phyloP scores from a whole-genome alignment of 2,113 vertebrate genomes.

The Laterallus jamaicensis region DNA sequence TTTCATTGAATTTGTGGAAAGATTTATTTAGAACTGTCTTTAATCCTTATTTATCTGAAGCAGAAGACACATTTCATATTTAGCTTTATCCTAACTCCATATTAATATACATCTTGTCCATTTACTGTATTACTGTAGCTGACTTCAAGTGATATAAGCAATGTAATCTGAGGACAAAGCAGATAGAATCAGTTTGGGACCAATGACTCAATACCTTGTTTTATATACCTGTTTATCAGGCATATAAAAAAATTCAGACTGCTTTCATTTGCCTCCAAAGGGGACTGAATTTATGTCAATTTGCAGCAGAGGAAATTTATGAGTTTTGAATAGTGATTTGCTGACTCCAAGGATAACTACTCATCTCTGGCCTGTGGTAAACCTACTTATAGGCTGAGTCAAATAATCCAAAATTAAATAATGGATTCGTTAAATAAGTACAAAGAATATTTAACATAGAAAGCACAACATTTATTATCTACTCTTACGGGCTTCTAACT shows the following conservation, averaged over 20 bases:
- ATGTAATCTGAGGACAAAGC: background rate
- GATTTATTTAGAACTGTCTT: background rate
- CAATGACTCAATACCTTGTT: background rate
- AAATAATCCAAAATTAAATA: background rate
- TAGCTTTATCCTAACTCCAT: background rate
- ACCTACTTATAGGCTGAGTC: background rate
- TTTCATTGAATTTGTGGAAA: background rate
- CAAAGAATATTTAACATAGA: background rate
- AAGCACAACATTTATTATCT: background rate
- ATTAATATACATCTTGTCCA: background rate
- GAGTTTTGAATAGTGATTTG: background rate
- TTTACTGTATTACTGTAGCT: background rate
- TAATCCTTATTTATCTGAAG: background rate
- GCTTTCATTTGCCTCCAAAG: background rate
- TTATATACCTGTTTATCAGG: background rate
- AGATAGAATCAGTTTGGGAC: background rate
- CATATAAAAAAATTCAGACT: background rate
- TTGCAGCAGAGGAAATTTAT: background rate
- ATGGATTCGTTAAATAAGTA: background rate
- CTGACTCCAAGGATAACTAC: background rate
- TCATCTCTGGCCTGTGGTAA: background rate
- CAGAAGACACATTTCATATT: background rate
- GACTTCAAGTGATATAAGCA: background rate
- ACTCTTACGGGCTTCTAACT: background rate
- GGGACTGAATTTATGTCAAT: background rate